phyloP scores from a whole-genome alignment of 2,113 vertebrate species.

The Callithrix jacchus region DNA sequence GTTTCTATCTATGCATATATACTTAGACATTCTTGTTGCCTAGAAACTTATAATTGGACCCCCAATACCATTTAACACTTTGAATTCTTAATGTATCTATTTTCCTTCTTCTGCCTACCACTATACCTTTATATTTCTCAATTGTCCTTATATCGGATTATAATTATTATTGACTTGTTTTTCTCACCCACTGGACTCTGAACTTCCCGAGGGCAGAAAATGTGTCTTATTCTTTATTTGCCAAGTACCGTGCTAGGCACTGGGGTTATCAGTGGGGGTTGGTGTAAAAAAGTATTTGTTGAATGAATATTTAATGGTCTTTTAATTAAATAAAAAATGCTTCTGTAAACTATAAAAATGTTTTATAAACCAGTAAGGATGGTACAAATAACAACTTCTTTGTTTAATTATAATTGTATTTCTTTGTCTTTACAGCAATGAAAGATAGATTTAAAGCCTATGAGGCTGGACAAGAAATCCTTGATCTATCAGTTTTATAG shows the following conservation, averaged over 20 bases:
- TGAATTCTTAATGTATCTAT: slow-evolving; percentile 10
- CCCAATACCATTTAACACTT: neutral
- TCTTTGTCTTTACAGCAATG: neutral
- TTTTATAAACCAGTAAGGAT: slow-evolving; percentile 18
- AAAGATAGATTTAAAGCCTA: slow-evolving; percentile 35
- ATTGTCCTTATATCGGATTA: neutral
- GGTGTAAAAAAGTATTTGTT: neutral
- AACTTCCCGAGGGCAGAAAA: slow-evolving; percentile 3
- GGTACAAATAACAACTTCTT: neutral
- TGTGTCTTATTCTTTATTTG: neutral
- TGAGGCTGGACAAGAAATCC: neutral
- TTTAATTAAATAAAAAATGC: slow-evolving; percentile 49
- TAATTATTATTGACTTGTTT: neutral
- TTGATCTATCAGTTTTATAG: neutral
- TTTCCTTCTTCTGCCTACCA: neutral
- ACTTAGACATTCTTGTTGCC: neutral
- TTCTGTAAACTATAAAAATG: slow-evolving; percentile 19
- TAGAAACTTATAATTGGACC: neutral
- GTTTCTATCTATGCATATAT: neutral
- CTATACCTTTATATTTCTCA: slow-evolving; percentile 11
- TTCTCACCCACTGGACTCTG: neutral
- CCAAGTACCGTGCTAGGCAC: neutral
- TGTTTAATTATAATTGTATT: slow-evolving; percentile 17
- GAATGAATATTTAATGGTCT: neutral
- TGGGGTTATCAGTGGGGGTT: neutral